Evolutionary conservation across 53 echinoderm and acorn worm genomes (phyloP).

Genomic region (Patiria pectinifera): DNA sequence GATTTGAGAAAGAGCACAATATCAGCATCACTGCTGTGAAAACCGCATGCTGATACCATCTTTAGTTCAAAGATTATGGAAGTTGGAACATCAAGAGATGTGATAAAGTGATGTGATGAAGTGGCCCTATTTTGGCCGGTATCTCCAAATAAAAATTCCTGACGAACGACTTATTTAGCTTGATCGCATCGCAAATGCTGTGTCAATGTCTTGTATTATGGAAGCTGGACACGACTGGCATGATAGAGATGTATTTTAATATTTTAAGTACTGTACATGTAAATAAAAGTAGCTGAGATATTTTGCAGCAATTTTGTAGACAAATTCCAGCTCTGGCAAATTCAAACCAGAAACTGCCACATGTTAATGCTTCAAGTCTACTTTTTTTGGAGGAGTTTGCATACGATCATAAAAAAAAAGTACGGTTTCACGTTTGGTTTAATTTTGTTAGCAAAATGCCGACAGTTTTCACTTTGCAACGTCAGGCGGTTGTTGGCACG

Average conservation of each 20-base stretch:
- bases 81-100: too few relatives aligned
- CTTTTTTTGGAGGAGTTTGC: not conserved
- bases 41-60: too few relatives aligned
- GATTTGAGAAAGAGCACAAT: too few relatives aligned
- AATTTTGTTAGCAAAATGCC: not conserved
- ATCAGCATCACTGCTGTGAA: too few relatives aligned
- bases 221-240: not conserved
- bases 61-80: too few relatives aligned
- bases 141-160: too few relatives aligned
- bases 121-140: too few relatives aligned
- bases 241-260: not conserved
- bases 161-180: too few relatives aligned
- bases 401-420: not conserved
- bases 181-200: too few relatives aligned
- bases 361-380: not conserved
- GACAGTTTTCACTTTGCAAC: not conserved
- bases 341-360: not conserved
- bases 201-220: too few relatives aligned
- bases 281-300: not conserved
- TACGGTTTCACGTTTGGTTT: not conserved
- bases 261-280: not conserved
- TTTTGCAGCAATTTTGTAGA: not conserved
- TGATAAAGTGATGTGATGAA: too few relatives aligned
- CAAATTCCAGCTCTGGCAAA: not conserved
- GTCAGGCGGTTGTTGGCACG: not conserved